Conservation (phyloP, 2,113 vertebrate genomes). For the Donacobius atricapilla region DNA sequence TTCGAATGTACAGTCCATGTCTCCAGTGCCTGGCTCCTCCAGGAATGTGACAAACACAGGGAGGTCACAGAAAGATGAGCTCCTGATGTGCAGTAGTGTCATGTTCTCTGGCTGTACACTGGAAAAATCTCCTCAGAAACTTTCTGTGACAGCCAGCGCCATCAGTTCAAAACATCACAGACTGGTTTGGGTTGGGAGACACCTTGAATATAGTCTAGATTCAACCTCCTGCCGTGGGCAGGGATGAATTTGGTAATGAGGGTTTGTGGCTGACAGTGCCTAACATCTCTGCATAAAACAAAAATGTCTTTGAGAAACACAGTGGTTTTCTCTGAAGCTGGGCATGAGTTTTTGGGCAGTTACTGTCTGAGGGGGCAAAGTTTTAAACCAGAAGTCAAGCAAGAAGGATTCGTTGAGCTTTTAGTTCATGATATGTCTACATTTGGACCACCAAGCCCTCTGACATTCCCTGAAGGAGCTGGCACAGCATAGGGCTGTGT, state of each 20-base stretch:
- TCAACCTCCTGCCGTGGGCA: background rate
- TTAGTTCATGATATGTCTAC: accelerated
- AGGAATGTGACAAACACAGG: background rate
- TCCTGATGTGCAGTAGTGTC: accelerated
- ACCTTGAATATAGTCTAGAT: background rate
- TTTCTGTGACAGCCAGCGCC: background rate
- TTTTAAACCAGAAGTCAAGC: background rate
- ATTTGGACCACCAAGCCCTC: background rate
- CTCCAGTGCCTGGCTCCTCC: background rate
- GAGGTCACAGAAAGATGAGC: background rate
- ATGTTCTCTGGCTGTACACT: accelerated
- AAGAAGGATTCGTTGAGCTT: accelerated
- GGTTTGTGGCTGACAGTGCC: background rate
- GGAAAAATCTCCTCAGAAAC: background rate
- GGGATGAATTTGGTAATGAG: background rate
- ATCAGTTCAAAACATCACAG: accelerated
- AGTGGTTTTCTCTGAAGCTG: background rate
- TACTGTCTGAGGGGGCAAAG: too few species aligned
- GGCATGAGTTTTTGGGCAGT: accelerated
- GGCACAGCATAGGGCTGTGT: accelerated
- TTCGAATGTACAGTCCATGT: background rate
- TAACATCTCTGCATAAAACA: background rate
- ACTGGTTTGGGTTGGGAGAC: background rate
- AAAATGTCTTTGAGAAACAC: accelerated
- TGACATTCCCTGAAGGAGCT: background rate